Base-by-base conservation (phyloP, 2,797 vertebrate species). In the Macropus fuliginosus region DNA sequence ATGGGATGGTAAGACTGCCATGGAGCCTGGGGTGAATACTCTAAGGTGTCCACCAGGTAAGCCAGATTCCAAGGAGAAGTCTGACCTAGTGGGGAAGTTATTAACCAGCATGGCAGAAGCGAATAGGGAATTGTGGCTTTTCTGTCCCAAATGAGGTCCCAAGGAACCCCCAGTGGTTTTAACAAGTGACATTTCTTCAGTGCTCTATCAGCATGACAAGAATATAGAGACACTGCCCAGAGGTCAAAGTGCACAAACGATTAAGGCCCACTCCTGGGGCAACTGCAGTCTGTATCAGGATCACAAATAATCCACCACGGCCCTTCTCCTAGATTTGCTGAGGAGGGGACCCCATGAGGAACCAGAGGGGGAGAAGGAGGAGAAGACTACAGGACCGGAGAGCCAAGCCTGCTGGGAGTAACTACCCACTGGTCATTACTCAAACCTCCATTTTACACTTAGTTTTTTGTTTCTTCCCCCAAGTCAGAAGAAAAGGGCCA, bases 11-110 rank as follows among this genome's bases (percentile, higher is more conserved):
- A 1, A 0, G 4, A 27, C n/a, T 5, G 34, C 90, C 55, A 1
- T 13, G 52, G 18, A 27, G 1, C 0, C 24, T 13, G 12, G 16
- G 9, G 18, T 81, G 40, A 46, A 81, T 46, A 21, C 40, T 81
- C n/a, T 81, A 46, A 46, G 31, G 13, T 0, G 0, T 52, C 34
- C 34, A 74, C 1, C 0, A 87, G 5, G 56, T 27, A 8, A 62
- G 54, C 87, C 66, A 18, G 90, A 81, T 55, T 94, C 92, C 54
- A 5, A 4, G 62, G 29, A 56, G 54, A 29, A 0, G 0, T 27
- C 59, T 0, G 4, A 50, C 9, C 10, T 55, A 5, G 46, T 21
- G 9, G 9, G 56, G 27, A 46, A 27, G 74, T 46, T 11, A 27
- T 46, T 24, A 81, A 46, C 74, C 74, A 87, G 74, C 74, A 46